Evolutionary conservation across 2,888 invertebrate species (phyloP).

Genomic region (Scrobipalpa costella): DNA sequence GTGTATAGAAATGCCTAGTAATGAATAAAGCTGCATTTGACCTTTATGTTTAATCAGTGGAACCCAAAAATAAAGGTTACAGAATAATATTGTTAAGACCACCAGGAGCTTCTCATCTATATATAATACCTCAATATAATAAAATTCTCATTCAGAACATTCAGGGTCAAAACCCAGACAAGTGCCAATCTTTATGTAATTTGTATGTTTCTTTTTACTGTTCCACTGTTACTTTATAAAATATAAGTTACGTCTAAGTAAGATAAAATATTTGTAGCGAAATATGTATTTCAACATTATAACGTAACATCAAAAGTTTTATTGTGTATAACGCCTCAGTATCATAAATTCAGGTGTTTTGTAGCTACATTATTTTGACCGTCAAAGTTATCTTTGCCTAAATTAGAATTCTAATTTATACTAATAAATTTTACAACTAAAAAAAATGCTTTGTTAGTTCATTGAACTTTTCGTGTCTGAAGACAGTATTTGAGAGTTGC

Average conservation of each 20-base stretch:
- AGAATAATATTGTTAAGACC: no score
- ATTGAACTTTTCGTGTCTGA: neutral
- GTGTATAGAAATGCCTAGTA: no score
- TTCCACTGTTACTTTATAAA: no score
- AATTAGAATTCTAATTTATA: neutral
- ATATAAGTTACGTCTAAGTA: neutral
- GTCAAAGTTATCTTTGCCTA: conserved; percentile 1
- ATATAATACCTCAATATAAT: no score
- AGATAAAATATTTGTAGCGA: neutral
- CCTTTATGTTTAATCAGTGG: no score
- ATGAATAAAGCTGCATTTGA: no score
- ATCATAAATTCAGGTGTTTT: conserved; percentile 8
- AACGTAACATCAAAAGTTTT: neutral
- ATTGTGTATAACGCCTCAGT: neutral
- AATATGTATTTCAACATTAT: neutral
- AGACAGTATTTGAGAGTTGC: neutral
- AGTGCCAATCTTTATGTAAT: no score
- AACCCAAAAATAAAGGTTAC: no score
- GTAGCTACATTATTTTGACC: neutral
- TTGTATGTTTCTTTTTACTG: no score
- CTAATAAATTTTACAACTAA: neutral
- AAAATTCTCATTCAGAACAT: no score
- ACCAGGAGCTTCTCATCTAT: no score
- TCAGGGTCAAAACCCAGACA: no score
- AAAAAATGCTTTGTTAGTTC: neutral